Percentiles rank a stretch among this genome's conserved stretches.
These are phyloP conservation scores for Hydropotes inermis DNA, from an alignment of 2,113 vertebrate genomes.

Conservation along the genomic window DNA sequence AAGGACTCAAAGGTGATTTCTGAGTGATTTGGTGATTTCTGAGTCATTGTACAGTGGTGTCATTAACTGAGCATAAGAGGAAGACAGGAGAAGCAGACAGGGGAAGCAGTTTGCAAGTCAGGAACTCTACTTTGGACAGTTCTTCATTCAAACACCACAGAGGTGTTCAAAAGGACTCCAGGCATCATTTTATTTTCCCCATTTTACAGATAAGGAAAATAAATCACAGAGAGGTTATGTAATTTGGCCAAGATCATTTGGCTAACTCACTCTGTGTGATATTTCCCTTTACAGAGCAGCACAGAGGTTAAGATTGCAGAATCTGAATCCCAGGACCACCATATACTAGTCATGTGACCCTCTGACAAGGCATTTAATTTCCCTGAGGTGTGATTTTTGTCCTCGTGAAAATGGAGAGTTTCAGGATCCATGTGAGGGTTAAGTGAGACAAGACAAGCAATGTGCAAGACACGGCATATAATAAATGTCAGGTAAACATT, in stretches of 20 bases:
- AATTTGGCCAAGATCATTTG: neutral
- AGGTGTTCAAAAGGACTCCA: neutral
- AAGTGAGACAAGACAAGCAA: neutral
- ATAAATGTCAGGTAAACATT: neutral
- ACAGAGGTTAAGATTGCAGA: neutral
- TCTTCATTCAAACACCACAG: neutral
- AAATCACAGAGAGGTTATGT: neutral
- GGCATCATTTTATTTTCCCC: neutral
- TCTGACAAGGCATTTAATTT: neutral
- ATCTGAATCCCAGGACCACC: neutral
- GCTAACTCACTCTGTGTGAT: neutral
- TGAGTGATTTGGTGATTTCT: too few relatives aligned
- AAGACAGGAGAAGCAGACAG: neutral
- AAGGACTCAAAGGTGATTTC: neutral
- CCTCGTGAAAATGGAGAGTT: neutral
- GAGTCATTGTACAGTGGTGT: neutral
- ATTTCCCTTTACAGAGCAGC: neutral
- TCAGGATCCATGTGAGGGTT: neutral
- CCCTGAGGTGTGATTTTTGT: neutral
- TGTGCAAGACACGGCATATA: neutral
- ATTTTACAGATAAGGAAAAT: neutral
- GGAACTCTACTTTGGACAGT: neutral
- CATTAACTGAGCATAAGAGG: neutral
- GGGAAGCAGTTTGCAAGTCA: neutral
- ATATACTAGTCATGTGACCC: neutral